These are phyloP conservation scores for Tetranychus truncatus DNA, from an alignment of 2,888 invertebrate genomes.

Conservation along the genomic window DNA sequence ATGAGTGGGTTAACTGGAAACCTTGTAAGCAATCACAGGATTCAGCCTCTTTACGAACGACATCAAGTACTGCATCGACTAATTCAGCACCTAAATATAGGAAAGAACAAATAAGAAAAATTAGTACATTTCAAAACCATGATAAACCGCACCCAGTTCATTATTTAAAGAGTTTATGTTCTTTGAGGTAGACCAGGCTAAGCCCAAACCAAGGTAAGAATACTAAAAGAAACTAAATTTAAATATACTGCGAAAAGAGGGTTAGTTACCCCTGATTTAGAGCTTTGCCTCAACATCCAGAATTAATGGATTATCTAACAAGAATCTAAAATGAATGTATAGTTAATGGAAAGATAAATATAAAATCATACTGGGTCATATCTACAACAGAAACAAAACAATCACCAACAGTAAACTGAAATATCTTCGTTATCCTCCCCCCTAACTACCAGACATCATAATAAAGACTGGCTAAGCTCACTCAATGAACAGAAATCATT, in stretches of 20 bases:
- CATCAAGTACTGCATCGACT: constrained; percentile 42
- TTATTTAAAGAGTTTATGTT: background rate
- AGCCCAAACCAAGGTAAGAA: too few relatives aligned
- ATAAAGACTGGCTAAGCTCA: background rate
- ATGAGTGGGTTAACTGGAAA: constrained; percentile 59
- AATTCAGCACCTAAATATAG: constrained; percentile 33
- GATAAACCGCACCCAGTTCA: background rate
- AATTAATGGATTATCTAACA: too few relatives aligned
- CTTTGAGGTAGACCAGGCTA: too few relatives aligned
- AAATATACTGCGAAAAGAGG: too few relatives aligned
- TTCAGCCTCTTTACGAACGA: constrained; percentile 42
- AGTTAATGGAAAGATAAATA: too few relatives aligned
- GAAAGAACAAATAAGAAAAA: background rate
- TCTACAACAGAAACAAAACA: too few relatives aligned
- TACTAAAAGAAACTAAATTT: too few relatives aligned
- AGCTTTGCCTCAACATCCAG: too few relatives aligned
- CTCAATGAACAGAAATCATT: background rate
- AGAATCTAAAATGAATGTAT: too few relatives aligned
- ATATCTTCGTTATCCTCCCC: background rate
- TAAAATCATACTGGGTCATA: too few relatives aligned
- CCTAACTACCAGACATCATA: background rate
- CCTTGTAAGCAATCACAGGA: constrained; percentile 46
- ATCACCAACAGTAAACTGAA: background rate
- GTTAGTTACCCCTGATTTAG: too few relatives aligned
- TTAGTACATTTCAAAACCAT: background rate